Conservation (phyloP, 2,113 vertebrate species). For the Brienomyrus longianalis region DNA sequence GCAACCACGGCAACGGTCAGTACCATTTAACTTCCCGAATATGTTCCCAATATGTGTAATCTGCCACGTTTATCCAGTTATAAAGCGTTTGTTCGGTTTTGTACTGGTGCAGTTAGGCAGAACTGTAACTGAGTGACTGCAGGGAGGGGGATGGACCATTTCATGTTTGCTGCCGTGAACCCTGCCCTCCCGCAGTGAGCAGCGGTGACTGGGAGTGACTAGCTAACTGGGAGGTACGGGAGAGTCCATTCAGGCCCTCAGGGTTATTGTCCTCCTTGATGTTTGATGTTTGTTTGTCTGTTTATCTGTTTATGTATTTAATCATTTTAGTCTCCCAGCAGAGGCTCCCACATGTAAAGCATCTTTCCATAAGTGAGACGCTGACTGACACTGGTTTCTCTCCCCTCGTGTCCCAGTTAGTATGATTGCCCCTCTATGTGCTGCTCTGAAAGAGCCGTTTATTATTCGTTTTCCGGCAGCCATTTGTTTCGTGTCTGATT, state of each 20-base stretch:
- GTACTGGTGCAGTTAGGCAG: not conserved
- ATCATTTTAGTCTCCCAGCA: not conserved
- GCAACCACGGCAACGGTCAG: constrained; percentile 82
- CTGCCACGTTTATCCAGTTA: not conserved
- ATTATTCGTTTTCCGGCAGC: not conserved
- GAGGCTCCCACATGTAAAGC: not conserved
- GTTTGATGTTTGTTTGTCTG: not conserved
- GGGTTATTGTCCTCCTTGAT: not conserved
- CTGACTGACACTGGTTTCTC: not conserved
- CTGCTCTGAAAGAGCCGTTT: not conserved
- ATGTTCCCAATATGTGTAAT: not conserved
- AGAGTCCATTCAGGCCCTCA: not conserved
- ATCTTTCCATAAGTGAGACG: not conserved
- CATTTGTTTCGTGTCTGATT: not conserved
- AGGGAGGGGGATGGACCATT: not conserved
- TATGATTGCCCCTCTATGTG: not conserved
- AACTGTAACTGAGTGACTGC: not conserved
- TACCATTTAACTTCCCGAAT: not conserved
- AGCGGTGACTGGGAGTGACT: not conserved
- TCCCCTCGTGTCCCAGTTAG: not conserved
- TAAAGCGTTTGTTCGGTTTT: not conserved
- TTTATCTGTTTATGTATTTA: not conserved
- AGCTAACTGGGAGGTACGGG: not conserved
- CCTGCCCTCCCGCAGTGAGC: not conserved
- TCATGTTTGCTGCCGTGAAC: not conserved